These are phyloP conservation scores for Ganaspis sp. DNA, from an alignment of 1,140 invertebrate genomes.

Conservation along the genomic window DNA sequence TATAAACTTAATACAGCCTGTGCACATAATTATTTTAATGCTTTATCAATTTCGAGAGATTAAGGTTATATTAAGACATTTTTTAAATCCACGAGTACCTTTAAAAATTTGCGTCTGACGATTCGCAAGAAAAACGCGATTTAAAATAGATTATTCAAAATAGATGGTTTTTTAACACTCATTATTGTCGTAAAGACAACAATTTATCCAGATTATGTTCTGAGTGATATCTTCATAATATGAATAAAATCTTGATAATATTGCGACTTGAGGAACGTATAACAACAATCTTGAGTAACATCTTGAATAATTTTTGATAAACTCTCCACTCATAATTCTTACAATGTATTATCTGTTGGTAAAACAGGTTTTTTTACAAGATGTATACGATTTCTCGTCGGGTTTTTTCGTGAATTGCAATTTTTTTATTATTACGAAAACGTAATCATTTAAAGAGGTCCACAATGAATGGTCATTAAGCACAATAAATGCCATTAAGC, in stretches of 20 bases:
- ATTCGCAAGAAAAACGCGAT: too few species aligned
- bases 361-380: not conserved
- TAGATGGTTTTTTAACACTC: too few species aligned
- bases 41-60: not conserved
- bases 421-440: not conserved
- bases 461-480: slow-evolving; percentile 13
- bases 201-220: too few species aligned
- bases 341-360: not conserved
- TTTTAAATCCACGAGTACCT: not conserved
- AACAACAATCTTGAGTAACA: too few species aligned
- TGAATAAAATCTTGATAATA: too few species aligned
- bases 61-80: not conserved
- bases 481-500: slow-evolving; percentile 9
- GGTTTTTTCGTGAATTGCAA: not conserved
- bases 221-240: too few species aligned
- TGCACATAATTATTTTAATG: not conserved
- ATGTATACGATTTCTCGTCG: not conserved
- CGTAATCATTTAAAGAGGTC: slow-evolving; percentile 9
- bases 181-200: too few species aligned
- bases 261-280: too few species aligned
- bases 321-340: not conserved
- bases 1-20: not conserved
- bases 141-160: too few species aligned
- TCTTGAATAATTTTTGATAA: too few species aligned
- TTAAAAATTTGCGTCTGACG: not conserved